Percentiles rank a stretch among this genome's conserved stretches.
Evolutionary conservation across 2,113 vertebrate species (phyloP).

Genomic region (Argyrosomus japonicus): DNA sequence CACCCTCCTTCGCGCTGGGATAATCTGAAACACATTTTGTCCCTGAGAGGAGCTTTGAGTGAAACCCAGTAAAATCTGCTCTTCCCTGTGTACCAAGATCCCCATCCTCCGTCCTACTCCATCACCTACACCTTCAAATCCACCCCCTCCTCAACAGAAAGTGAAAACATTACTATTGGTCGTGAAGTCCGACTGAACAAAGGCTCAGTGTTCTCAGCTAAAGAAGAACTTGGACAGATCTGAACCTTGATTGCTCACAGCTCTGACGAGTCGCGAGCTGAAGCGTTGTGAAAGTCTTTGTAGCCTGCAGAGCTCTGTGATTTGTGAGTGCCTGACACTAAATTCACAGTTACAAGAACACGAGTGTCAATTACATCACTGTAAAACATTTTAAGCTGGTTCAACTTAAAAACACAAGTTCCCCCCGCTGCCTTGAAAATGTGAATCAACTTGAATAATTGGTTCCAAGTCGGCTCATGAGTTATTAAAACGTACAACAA

Average conservation of each 20-base stretch:
- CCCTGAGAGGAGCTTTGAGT: constrained; percentile 42
- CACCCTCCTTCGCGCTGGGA: constrained; percentile 24
- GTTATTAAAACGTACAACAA: background rate
- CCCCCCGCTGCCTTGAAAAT: background rate
- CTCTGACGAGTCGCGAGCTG: constrained; percentile 22
- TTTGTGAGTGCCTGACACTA: constrained; percentile 16
- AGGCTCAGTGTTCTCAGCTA: constrained; percentile 63
- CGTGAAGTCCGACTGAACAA: constrained; percentile 65
- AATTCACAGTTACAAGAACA: background rate
- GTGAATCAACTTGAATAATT: background rate
- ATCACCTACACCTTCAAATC: constrained; percentile 54
- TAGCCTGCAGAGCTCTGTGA: background rate
- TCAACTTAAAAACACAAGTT: background rate
- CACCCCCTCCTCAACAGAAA: constrained; percentile 23
- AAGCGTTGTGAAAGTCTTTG: background rate
- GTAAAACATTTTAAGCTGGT: background rate
- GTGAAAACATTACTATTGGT: constrained; percentile 63
- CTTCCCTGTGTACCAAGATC: constrained; percentile 1
- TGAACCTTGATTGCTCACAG: constrained; percentile 49
- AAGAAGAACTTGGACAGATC: constrained; percentile 44
- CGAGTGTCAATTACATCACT: background rate
- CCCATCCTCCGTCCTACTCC: constrained; percentile 33
- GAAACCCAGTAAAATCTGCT: constrained; percentile 52
- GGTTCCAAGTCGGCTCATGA: background rate
- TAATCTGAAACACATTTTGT: constrained; percentile 78